Percentiles rank a stretch among this genome's conserved stretches.
Evolutionary conservation across 2,888 invertebrate species (phyloP).

Genomic region (Pasiphila rectangulata): DNA sequence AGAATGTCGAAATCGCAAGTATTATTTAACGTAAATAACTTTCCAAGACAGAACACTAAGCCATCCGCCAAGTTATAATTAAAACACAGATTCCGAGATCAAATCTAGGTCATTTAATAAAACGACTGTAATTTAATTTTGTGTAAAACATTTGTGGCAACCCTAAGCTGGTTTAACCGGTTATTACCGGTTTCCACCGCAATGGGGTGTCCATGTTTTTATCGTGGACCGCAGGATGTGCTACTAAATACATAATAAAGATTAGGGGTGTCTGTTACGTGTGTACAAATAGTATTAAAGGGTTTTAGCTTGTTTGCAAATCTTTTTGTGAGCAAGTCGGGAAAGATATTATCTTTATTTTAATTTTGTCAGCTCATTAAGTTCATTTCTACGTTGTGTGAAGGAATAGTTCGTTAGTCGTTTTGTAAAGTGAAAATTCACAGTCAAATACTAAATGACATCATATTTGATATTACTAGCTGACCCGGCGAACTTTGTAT

Average conservation of each 20-base stretch:
- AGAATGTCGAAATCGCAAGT: too few species aligned
- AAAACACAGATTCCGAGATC: constrained; percentile 24
- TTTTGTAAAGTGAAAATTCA: too few species aligned
- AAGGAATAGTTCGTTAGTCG: too few species aligned
- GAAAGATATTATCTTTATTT: too few species aligned
- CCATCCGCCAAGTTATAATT: constrained; percentile 27
- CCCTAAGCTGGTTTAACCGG: constrained; percentile 43
- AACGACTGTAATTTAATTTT: constrained; percentile 33
- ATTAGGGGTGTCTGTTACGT: constrained; percentile 26
- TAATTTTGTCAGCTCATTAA: too few species aligned
- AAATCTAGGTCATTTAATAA: constrained; percentile 25
- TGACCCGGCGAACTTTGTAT: too few species aligned
- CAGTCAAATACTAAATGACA: too few species aligned
- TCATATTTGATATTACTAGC: too few species aligned
- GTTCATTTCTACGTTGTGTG: too few species aligned
- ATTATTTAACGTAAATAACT: too few species aligned
- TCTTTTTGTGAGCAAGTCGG: background rate
- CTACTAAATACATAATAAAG: constrained; percentile 35
- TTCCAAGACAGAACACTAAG: too few species aligned
- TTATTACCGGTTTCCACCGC: constrained; percentile 54
- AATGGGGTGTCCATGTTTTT: constrained; percentile 47
- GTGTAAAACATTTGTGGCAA: constrained; percentile 34
- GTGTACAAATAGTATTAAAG: constrained; percentile 29
- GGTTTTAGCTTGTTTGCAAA: constrained; percentile 6
- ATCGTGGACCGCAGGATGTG: constrained; percentile 36